phyloP scores from a whole-genome alignment of 2,888 invertebrate genomes.

The Stegana nigrithorax region DNA sequence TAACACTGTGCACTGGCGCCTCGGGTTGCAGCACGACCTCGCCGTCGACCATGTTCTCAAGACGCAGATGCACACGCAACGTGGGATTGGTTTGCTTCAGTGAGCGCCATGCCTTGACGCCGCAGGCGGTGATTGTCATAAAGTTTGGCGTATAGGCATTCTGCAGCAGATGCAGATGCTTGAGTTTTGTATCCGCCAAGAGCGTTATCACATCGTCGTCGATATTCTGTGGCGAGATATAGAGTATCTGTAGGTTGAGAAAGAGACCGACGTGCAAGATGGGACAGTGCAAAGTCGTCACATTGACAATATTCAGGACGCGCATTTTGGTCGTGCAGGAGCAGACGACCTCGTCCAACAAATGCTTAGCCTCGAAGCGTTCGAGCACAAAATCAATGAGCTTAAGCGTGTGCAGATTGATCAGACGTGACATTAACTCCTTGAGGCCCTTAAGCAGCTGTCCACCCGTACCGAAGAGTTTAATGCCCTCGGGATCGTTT shows the following conservation, averaged over 20 bases:
- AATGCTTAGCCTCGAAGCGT: constrained; percentile 75
- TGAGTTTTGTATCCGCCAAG: constrained; percentile 73
- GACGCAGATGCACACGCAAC: constrained; percentile 77
- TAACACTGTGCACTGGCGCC: constrained; percentile 77
- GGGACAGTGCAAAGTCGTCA: constrained; percentile 77
- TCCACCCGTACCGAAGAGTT: constrained; percentile 83
- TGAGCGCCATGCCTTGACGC: constrained; percentile 68
- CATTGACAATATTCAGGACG: constrained; percentile 78
- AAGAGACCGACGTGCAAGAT: constrained; percentile 82
- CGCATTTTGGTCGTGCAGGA: constrained; percentile 75
- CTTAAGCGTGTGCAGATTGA: constrained; percentile 74
- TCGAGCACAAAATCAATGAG: constrained; percentile 82
- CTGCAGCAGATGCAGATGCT: constrained; percentile 79
- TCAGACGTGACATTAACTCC: constrained; percentile 76
- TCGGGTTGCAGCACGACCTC: constrained; percentile 76
- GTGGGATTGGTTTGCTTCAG: constrained; percentile 72
- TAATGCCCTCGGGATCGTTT: constrained; percentile 73
- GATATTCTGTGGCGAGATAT: constrained; percentile 80
- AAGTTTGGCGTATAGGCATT: constrained; percentile 77
- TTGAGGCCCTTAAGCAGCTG: constrained; percentile 76
- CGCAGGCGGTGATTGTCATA: constrained; percentile 70
- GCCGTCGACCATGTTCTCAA: constrained; percentile 73
- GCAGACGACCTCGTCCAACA: constrained; percentile 79
- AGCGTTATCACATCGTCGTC: constrained; percentile 78
- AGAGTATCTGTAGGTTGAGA: constrained; percentile 76